These are phyloP conservation scores for Maconellicoccus hirsutus DNA, from an alignment of 1,140 invertebrate genomes.

Conservation along the genomic window DNA sequence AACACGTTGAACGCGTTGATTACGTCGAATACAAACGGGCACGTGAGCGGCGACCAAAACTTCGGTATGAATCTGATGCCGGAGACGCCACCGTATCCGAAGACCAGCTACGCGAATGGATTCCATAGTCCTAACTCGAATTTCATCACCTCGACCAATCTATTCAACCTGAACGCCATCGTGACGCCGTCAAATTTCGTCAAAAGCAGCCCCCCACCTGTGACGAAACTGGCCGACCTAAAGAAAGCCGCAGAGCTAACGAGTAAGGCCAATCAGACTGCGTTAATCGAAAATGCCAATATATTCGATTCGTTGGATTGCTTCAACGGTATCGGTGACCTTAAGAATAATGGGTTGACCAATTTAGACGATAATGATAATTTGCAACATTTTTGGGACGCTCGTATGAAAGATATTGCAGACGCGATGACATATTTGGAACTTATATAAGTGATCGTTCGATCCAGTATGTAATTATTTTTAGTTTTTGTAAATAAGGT, in stretches of 20 bases:
- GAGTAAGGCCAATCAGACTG: background rate
- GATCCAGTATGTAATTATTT: too few species aligned
- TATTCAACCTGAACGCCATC: background rate
- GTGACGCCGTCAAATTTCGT: background rate
- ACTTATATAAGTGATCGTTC: background rate
- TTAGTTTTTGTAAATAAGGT: background rate
- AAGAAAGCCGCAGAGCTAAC: background rate
- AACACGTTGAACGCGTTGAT: background rate
- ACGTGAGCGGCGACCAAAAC: background rate
- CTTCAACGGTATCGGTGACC: background rate
- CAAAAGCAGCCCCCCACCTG: background rate
- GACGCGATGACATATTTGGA: conserved; percentile 13
- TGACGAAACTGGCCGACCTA: background rate
- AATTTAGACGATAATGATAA: background rate
- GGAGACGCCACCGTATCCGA: background rate
- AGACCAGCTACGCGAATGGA: background rate
- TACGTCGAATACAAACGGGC: background rate
- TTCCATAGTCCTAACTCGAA: background rate
- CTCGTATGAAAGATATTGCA: background rate
- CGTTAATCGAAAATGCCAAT: background rate
- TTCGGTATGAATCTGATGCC: background rate
- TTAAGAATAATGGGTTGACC: background rate
- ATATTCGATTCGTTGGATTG: background rate
- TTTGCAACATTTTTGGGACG: conserved; percentile 9
- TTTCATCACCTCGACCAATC: background rate